These are phyloP conservation scores for Luidia sarsii DNA, from an alignment of 53 echinoderm and acorn worm genomes.

Conservation along the genomic window DNA sequence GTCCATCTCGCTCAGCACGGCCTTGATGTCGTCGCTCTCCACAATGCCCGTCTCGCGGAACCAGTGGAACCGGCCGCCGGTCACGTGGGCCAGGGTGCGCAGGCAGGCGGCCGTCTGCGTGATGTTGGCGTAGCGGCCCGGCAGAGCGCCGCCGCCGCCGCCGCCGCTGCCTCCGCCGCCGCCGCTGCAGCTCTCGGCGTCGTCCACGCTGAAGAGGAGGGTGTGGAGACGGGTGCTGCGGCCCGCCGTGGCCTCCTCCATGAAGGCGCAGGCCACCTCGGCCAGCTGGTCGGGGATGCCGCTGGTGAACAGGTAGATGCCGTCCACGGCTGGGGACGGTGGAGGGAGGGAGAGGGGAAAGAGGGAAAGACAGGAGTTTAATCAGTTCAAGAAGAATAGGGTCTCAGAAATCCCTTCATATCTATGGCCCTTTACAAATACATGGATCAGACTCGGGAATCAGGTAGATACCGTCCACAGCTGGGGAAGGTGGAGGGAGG, in stretches of 20 bases:
- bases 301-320: slow-evolving; percentile 97
- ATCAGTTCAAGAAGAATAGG: no score
- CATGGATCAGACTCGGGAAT: no score
- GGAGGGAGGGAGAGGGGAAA: no score
- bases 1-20: slow-evolving; percentile 92
- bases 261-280: slow-evolving; percentile 91
- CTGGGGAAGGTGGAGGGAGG: no score
- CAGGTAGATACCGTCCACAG: no score
- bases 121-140: slow-evolving; percentile 96
- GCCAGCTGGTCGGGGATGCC: slow-evolving; percentile 97
- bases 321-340: slow-evolving; percentile 69
- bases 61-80: slow-evolving; percentile 95
- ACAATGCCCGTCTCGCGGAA: slow-evolving; percentile 98
- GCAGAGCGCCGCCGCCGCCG: slow-evolving; percentile 80
- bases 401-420: no score
- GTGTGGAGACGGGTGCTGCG: slow-evolving; percentile 81
- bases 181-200: slow-evolving; percentile 88
- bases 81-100: slow-evolving; percentile 93
- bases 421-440: no score
- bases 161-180: no score
- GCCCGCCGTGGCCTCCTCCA: slow-evolving; percentile 90
- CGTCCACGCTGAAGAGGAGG: slow-evolving; percentile 97
- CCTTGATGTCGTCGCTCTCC: slow-evolving; percentile 95
- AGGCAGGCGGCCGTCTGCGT: slow-evolving; percentile 98
- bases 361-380: no score